Conservation (phyloP, 2,888 invertebrate species). For the Sesia apiformis region DNA sequence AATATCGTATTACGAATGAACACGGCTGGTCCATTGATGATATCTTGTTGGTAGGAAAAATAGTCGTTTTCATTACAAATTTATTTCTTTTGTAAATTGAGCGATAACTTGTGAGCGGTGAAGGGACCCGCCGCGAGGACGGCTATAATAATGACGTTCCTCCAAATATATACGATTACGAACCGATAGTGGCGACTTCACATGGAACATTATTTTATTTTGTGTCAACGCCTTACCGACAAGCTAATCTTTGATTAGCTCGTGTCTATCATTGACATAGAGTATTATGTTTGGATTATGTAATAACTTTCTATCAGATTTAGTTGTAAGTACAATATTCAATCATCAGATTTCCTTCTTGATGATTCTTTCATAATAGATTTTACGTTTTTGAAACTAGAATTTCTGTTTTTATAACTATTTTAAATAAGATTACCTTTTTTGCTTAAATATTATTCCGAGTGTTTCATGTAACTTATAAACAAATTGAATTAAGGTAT, state of each 20-base stretch:
- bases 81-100: constrained; percentile 50
- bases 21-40: constrained; percentile 8
- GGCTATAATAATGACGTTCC: constrained; percentile 39
- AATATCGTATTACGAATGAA: constrained; percentile 3
- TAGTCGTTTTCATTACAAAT: constrained; percentile 34
- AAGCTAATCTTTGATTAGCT: not conserved
- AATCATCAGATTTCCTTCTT: too few relatives aligned
- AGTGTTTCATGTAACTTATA: too few relatives aligned
- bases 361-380: too few relatives aligned
- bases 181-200: constrained; percentile 7
- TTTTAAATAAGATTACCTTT: too few relatives aligned
- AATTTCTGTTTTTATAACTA: too few relatives aligned
- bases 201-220: constrained; percentile 23
- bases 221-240: constrained; percentile 23
- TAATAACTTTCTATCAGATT: too few relatives aligned
- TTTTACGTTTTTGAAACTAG: too few relatives aligned
- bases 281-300: too few relatives aligned
- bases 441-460: too few relatives aligned
- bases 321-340: too few relatives aligned
- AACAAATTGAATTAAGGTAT: too few relatives aligned
- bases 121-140: constrained; percentile 36
- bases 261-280: too few relatives aligned
- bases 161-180: constrained; percentile 48
- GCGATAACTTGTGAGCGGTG: constrained; percentile 43
- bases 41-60: constrained; percentile 18